Percentiles rank a stretch among this genome's conserved stretches.
phyloP scores from a whole-genome alignment of 2,113 vertebrate species.

The Chaetura pelagica region DNA sequence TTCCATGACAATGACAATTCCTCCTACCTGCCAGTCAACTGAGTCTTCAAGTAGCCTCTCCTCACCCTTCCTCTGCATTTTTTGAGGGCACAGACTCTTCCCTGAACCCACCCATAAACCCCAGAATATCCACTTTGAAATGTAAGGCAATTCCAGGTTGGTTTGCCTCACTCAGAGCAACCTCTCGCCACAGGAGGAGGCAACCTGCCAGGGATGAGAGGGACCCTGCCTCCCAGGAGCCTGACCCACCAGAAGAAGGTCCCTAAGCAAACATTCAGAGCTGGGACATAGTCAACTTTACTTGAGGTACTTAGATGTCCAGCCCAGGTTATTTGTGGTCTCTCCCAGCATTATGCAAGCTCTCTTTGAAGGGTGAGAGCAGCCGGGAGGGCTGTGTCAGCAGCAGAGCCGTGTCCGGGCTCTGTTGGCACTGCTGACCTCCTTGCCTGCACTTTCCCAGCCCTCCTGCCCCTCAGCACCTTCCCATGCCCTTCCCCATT shows the following conservation, averaged over 20 bases:
- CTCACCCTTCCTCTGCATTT: background rate
- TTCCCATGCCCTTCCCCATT: background rate
- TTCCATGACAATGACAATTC: background rate
- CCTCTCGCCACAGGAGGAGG: background rate
- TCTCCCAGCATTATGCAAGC: background rate
- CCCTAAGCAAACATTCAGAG: background rate
- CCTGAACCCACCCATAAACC: background rate
- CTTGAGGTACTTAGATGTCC: background rate
- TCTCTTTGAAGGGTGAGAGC: background rate
- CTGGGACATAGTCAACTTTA: background rate
- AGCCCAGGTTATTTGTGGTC: fast-evolving
- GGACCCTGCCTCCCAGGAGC: background rate
- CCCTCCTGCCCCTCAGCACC: background rate
- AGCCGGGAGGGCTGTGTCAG: background rate
- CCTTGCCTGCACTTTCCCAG: background rate
- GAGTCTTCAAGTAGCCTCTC: background rate
- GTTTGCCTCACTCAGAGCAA: background rate
- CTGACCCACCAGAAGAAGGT: too few relatives aligned
- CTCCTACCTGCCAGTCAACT: background rate
- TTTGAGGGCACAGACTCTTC: background rate
- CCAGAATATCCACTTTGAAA: background rate
- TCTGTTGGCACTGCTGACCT: background rate
- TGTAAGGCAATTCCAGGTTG: fast-evolving
- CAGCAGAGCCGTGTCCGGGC: background rate
- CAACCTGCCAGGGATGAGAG: background rate